Percentiles rank a stretch among this genome's conserved stretches.
These are phyloP conservation scores for Chrysodeixis includens DNA, from an alignment of 2,888 invertebrate species.

Conservation along the genomic window DNA sequence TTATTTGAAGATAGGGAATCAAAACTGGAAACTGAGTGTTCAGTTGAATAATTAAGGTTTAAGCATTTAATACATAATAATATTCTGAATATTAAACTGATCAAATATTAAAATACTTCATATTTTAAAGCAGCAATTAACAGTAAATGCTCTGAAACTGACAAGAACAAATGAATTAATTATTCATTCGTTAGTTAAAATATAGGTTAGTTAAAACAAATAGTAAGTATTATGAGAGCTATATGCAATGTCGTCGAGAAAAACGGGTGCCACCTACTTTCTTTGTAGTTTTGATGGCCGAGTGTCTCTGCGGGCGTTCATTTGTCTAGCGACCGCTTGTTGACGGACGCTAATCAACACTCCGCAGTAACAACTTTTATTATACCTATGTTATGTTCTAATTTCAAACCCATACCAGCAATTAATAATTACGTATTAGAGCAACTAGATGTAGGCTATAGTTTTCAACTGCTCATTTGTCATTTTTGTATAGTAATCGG, in stretches of 20 bases:
- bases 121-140: background rate
- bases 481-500: conserved; percentile 2
- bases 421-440: background rate
- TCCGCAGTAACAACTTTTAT: conserved; percentile 39
- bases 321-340: conserved; percentile 67
- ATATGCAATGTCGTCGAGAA: conserved; percentile 46
- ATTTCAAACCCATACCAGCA: conserved; percentile 10
- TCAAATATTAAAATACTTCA: too few species aligned
- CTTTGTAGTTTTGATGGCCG: conserved; percentile 69
- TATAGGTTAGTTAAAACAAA: background rate
- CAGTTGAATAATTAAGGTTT: background rate
- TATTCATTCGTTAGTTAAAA: background rate
- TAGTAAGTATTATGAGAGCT: conserved; percentile 38
- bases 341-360: conserved; percentile 70
- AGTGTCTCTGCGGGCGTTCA: conserved; percentile 65
- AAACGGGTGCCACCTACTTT: conserved; percentile 68
- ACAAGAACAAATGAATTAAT: too few species aligned
- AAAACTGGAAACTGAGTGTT: background rate
- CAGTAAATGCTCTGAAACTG: background rate
- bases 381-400: conserved; percentile 10
- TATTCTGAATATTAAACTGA: too few species aligned
- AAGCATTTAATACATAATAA: background rate
- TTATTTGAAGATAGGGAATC: background rate
- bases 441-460: background rate
- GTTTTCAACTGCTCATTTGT: background rate